These are phyloP conservation scores for Lithophane leautieri DNA, from an alignment of 2,888 invertebrate genomes.

Conservation along the genomic window DNA sequence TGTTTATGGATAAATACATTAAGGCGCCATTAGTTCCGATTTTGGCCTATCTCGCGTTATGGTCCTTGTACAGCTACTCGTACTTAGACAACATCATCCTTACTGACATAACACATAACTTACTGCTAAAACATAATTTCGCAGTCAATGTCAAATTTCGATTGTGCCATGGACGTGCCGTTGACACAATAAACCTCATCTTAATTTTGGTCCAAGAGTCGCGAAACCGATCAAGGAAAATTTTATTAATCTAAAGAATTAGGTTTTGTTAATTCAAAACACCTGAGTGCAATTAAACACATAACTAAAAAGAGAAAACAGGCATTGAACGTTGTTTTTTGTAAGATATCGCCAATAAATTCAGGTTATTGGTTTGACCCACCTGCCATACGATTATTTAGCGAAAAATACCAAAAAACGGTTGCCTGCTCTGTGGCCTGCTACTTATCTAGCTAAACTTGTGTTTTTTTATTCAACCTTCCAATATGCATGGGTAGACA, in stretches of 20 bases:
- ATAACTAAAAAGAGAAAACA: too few relatives aligned
- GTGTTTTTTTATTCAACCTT: constrained; percentile 3
- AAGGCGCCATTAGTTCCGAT: too few relatives aligned
- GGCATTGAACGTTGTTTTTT: too few relatives aligned
- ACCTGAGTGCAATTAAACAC: too few relatives aligned
- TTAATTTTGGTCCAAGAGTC: background rate
- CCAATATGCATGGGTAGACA: constrained; percentile 32
- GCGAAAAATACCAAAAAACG: background rate
- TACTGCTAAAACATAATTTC: background rate
- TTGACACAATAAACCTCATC: background rate
- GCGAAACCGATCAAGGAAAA: background rate
- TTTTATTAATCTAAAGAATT: background rate
- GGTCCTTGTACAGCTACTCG: too few relatives aligned
- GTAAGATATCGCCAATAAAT: too few relatives aligned
- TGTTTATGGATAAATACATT: too few relatives aligned
- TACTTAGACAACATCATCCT: too few relatives aligned
- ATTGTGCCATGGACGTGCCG: background rate
- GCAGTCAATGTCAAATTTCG: background rate
- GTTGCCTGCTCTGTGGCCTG: background rate
- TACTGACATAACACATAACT: too few relatives aligned
- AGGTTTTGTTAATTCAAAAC: background rate
- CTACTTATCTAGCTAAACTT: constrained; percentile 1
- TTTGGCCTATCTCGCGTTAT: too few relatives aligned
- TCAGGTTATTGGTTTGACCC: too few relatives aligned
- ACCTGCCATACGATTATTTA: background rate